A percentile compares a stretch with the other conserved stretches of the same genome.
These are phyloP conservation scores for Sus scrofa DNA, from an alignment of 2,113 vertebrate genomes.

Conservation along the genomic window DNA sequence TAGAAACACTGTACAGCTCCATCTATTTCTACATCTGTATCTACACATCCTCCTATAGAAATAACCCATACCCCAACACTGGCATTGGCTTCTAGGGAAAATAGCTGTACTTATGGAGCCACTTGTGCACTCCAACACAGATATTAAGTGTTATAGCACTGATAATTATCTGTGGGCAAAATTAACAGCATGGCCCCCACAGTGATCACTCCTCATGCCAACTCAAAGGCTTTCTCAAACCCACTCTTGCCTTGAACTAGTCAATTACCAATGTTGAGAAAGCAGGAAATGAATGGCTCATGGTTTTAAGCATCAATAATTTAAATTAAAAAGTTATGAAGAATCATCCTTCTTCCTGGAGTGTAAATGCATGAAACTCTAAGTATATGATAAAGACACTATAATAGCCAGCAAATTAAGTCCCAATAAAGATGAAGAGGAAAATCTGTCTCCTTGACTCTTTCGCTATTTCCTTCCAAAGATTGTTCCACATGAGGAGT, in stretches of 20 bases:
- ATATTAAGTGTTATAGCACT: not conserved
- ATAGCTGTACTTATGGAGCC: not conserved
- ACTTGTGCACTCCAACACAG: not conserved
- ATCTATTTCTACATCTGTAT: too few relatives aligned
- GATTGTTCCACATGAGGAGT: conserved; percentile 1
- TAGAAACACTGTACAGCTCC: not conserved
- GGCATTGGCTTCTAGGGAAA: not conserved
- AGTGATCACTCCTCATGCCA: not conserved
- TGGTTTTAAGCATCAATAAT: conserved; percentile 85
- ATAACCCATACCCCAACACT: accelerated
- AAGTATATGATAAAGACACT: conserved; percentile 79
- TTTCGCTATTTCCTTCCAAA: conserved; percentile 58
- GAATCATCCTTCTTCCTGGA: conserved; percentile 82
- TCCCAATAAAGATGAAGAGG: conserved; percentile 74
- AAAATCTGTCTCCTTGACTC: conserved; percentile 66
- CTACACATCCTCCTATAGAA: not conserved
- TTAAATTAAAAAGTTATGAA: conserved; percentile 83
- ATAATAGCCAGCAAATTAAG: conserved; percentile 87
- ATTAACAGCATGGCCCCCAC: not conserved
- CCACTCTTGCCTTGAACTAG: conserved; percentile 44
- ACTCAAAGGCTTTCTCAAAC: conserved; percentile 46
- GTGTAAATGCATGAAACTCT: conserved; percentile 83
- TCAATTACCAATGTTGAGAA: conserved; percentile 79
- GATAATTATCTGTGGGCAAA: conserved; percentile 67
- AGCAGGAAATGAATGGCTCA: conserved; percentile 82